Conservation (phyloP, 2,797 vertebrate species). For the Sus cebifrons region DNA sequence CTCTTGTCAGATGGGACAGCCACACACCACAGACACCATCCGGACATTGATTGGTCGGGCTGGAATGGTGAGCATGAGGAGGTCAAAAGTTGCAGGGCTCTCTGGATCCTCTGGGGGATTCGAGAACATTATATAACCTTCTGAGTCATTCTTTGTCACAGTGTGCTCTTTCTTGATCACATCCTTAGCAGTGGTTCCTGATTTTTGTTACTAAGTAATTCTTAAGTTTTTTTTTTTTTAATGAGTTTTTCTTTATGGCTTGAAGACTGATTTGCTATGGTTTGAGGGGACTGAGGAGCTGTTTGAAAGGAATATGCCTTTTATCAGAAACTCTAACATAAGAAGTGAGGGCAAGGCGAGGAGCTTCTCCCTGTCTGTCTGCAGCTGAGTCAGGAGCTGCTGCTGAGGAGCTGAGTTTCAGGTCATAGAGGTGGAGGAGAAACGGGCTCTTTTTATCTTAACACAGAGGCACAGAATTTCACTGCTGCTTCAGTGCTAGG, state of each 20-base stretch:
- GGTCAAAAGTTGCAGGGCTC: not conserved
- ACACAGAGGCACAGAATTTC: not conserved
- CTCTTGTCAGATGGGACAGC: not conserved
- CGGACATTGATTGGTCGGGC: not conserved
- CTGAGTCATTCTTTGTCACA: constrained; percentile 74
- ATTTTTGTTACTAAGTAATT: constrained; percentile 57
- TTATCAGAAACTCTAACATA: not conserved
- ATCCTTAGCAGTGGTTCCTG: constrained; percentile 41
- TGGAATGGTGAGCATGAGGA: constrained; percentile 70
- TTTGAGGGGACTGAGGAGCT: not conserved
- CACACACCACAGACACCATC: constrained; percentile 16
- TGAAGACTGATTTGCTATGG: not conserved
- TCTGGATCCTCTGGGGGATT: constrained; percentile 54
- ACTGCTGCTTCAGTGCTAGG: not conserved
- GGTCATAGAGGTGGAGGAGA: not conserved
- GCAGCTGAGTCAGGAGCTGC: not conserved
- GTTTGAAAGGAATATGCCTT: constrained; percentile 27
- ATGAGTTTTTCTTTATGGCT: not conserved
- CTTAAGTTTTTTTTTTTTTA: not conserved
- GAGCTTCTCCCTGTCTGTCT: not conserved
- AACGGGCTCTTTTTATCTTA: not conserved
- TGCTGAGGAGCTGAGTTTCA: not conserved
- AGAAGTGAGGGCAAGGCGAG: not conserved
- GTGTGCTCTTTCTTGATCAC: constrained; percentile 65
- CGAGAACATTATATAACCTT: constrained; percentile 39